phyloP scores from a whole-genome alignment of 2,888 invertebrate genomes.

The Sipunculus nudus region DNA sequence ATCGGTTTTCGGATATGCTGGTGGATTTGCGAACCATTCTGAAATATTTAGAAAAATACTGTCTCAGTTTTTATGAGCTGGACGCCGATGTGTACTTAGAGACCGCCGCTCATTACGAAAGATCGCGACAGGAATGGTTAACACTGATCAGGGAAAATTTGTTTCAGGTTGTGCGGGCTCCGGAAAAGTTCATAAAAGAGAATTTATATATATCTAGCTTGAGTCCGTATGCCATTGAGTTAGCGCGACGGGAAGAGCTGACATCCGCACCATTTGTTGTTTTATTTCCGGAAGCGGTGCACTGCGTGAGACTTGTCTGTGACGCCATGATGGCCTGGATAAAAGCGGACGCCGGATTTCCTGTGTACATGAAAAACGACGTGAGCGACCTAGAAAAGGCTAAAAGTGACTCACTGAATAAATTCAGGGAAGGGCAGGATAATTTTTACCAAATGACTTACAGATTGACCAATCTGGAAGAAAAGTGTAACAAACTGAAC shows the following conservation, averaged over 20 bases:
- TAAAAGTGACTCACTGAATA: constrained; percentile 46
- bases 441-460: constrained; percentile 49
- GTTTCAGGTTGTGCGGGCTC: constrained; percentile 38
- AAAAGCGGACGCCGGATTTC: constrained; percentile 54
- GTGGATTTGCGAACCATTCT: constrained; percentile 45
- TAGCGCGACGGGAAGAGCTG: constrained; percentile 47
- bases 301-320: constrained; percentile 50
- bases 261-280: constrained; percentile 51
- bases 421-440: constrained; percentile 45
- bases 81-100: constrained; percentile 48
- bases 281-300: constrained; percentile 54
- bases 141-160: constrained; percentile 41
- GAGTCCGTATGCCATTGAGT: constrained; percentile 43
- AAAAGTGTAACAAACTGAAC: constrained; percentile 44
- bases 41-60: constrained; percentile 51
- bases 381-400: constrained; percentile 48
- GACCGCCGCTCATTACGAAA: constrained; percentile 54
- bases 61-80: constrained; percentile 55
- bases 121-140: constrained; percentile 45
- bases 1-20: constrained; percentile 25
- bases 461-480: constrained; percentile 48
- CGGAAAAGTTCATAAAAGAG: constrained; percentile 44
- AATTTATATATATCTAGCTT: constrained; percentile 44
- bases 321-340: constrained; percentile 52
- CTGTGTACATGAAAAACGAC: constrained; percentile 51